Percentiles rank a stretch among this genome's conserved stretches.
These are phyloP conservation scores for Henricia sp. DNA, from an alignment of 53 echinoderm and acorn worm species.

Conservation along the genomic window DNA sequence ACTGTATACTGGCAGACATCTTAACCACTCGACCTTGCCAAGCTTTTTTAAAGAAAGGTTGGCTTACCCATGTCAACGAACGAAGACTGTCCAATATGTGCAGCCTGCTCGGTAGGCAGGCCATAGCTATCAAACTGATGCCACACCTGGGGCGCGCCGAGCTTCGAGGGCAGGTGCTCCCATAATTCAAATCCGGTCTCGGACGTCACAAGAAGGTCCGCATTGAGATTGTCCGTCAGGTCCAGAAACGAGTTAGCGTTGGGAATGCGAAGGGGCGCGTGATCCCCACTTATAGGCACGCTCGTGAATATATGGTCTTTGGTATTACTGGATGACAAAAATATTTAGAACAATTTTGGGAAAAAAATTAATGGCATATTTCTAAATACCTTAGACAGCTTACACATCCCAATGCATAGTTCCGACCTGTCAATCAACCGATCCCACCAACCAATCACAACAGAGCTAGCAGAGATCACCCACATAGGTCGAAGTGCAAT, in stretches of 20 bases:
- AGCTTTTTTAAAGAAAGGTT: background rate
- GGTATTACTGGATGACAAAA: slow-evolving; percentile 26
- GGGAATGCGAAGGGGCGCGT: slow-evolving; percentile 56
- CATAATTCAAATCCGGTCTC: slow-evolving; percentile 52
- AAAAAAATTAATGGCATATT: slow-evolving; percentile 8
- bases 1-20: too few relatives aligned
- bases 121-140: background rate
- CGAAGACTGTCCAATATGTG: slow-evolving; percentile 78
- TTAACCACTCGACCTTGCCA: background rate
- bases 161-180: background rate
- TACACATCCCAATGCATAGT: too few relatives aligned
- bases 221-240: slow-evolving; percentile 61
- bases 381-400: too few relatives aligned
- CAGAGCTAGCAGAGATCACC: too few relatives aligned
- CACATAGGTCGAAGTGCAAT: too few relatives aligned
- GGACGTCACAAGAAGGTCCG: slow-evolving; percentile 77
- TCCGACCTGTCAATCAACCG: too few relatives aligned
- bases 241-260: slow-evolving; percentile 85
- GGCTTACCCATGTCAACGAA: slow-evolving; percentile 90
- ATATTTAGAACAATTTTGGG: background rate
- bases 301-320: slow-evolving; percentile 13
- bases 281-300: slow-evolving; percentile 1
- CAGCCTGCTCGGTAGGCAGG: background rate
- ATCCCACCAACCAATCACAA: too few relatives aligned
- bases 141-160: slow-evolving; percentile 1